Evolutionary conservation across 1,140 invertebrate species (phyloP).

Genomic region (Ceratosolen fusciceps): DNA sequence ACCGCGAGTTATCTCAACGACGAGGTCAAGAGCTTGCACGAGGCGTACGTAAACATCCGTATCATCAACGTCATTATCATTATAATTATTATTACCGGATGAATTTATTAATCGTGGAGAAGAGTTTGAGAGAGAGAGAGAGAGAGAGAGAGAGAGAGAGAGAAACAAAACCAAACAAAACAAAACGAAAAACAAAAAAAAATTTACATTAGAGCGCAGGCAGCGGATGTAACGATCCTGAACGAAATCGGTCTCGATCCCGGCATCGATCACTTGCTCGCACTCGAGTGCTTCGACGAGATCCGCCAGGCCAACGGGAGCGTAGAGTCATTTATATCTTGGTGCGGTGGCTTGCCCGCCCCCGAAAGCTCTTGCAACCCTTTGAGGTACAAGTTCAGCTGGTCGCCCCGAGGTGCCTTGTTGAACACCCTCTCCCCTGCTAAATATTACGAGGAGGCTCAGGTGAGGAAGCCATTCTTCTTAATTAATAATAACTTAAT

Average conservation of each 20-base stretch:
- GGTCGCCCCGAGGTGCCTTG: slow-evolving; percentile 93
- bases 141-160: too few relatives aligned
- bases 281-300: slow-evolving; percentile 97
- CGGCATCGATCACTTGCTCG: slow-evolving; percentile 97
- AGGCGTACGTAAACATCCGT: slow-evolving; percentile 74
- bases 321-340: slow-evolving; percentile 95
- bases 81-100: too few relatives aligned
- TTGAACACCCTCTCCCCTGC: slow-evolving; percentile 91
- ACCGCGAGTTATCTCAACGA: slow-evolving; percentile 96
- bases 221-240: slow-evolving; percentile 90
- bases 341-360: slow-evolving; percentile 96
- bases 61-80: too few relatives aligned
- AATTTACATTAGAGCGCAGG: slow-evolving; percentile 76
- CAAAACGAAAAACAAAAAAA: too few relatives aligned
- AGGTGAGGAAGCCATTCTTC: slow-evolving; percentile 72
- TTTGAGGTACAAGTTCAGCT: slow-evolving; percentile 97
- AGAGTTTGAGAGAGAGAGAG: too few relatives aligned
- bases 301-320: slow-evolving; percentile 84
- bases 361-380: slow-evolving; percentile 96
- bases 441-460: slow-evolving; percentile 87
- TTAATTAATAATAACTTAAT: too few relatives aligned
- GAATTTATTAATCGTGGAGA: too few relatives aligned
- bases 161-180: too few relatives aligned
- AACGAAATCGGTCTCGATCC: slow-evolving; percentile 98
- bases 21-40: slow-evolving; percentile 84